Percentiles rank a stretch among this genome's conserved stretches.
Conservation (phyloP, 2,888 invertebrate species). For the Cetonia aurata region DNA sequence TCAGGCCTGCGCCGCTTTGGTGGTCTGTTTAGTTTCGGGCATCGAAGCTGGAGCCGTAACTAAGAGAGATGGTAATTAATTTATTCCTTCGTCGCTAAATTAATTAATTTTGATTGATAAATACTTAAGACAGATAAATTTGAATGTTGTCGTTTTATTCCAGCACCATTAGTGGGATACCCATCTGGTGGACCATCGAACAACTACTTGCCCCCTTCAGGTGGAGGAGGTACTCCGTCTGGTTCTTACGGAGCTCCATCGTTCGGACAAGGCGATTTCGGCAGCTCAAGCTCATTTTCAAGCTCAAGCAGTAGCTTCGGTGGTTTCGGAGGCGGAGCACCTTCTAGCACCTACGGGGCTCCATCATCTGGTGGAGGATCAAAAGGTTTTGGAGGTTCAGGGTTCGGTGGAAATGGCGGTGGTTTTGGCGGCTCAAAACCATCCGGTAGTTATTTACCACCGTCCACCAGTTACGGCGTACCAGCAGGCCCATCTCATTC, state of each 20-base stretch:
- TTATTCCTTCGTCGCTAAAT: neutral
- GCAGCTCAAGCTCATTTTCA: slow-evolving; percentile 53
- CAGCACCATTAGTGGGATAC: slow-evolving; percentile 42
- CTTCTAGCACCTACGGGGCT: slow-evolving; percentile 66
- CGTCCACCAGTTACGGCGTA: slow-evolving; percentile 68
- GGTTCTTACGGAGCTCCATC: slow-evolving; percentile 54
- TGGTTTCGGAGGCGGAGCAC: slow-evolving; percentile 59
- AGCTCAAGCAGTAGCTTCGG: slow-evolving; percentile 51
- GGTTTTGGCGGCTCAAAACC: slow-evolving; percentile 46
- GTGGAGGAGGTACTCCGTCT: slow-evolving; percentile 57
- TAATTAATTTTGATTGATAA: no score
- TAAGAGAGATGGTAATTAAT: slow-evolving; percentile 61
- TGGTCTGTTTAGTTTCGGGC: slow-evolving; percentile 51
- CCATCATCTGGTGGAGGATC: slow-evolving; percentile 58
- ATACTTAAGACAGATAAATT: no score
- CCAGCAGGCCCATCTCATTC: slow-evolving; percentile 59
- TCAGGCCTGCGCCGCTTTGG: slow-evolving; percentile 58
- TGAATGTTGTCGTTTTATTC: neutral
- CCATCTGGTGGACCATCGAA: slow-evolving; percentile 43
- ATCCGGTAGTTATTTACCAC: slow-evolving; percentile 72
- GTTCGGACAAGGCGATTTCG: slow-evolving; percentile 56
- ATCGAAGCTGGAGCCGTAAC: slow-evolving; percentile 55
- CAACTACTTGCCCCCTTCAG: slow-evolving; percentile 41
- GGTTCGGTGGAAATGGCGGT: slow-evolving; percentile 59
- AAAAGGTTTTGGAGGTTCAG: slow-evolving; percentile 45